phyloP scores from a whole-genome alignment of 2,888 invertebrate species.

The Trimorus sp. region DNA sequence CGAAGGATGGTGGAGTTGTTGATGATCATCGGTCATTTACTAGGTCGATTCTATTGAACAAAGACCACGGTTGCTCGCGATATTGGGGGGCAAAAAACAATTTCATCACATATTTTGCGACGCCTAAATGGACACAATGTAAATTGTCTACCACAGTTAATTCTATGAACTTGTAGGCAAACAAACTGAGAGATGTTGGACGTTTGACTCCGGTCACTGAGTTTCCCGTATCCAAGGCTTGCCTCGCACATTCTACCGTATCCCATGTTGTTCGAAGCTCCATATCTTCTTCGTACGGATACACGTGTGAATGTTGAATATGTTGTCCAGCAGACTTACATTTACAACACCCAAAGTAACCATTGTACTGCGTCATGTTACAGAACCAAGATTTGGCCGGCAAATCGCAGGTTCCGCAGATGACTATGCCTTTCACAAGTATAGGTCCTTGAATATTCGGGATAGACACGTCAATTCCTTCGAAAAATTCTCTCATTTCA shows the following conservation, averaged over 20 bases:
- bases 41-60: neutral
- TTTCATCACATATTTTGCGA: conserved; percentile 47
- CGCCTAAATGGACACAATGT: conserved; percentile 63
- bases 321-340: conserved; percentile 6
- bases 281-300: conserved; percentile 24
- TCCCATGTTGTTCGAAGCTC: conserved; percentile 32
- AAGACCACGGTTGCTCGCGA: neutral
- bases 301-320: conserved; percentile 3
- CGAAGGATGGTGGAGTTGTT: conserved; percentile 3
- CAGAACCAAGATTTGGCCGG: too few species aligned
- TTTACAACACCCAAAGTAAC: conserved; percentile 23
- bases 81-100: conserved; percentile 49
- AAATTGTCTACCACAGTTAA: conserved; percentile 60
- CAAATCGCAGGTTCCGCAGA: too few species aligned
- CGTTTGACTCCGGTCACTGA: conserved; percentile 52
- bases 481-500: too few species aligned
- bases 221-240: conserved; percentile 2
- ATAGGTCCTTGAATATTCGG: too few species aligned
- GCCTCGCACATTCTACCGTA: conserved; percentile 2
- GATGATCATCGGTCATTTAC: neutral
- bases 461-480: too few species aligned
- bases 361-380: too few species aligned
- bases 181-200: conserved; percentile 35
- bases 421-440: too few species aligned
- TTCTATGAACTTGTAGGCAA: conserved; percentile 51